These are phyloP conservation scores for Mus caroli DNA, from an alignment of 2,797 vertebrate genomes.

Conservation along the genomic window DNA sequence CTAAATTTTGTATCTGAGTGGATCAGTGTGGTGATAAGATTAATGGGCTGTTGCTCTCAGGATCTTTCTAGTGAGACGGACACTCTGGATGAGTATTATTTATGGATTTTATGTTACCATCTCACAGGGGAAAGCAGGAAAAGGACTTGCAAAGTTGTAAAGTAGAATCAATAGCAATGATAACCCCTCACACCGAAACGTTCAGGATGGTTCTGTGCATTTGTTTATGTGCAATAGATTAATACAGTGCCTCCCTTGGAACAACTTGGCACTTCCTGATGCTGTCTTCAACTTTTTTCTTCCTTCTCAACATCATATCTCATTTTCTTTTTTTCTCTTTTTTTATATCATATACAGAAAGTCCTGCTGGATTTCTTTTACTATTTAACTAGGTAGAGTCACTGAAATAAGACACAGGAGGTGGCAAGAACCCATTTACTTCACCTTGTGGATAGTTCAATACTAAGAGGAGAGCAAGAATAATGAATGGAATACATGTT, in stretches of 20 bases:
- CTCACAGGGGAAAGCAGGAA: conserved; percentile 53
- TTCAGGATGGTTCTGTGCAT: conserved; percentile 36
- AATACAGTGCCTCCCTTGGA: not conserved
- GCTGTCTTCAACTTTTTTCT: not conserved
- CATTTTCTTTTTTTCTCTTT: conserved; percentile 65
- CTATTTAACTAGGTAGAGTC: conserved; percentile 73
- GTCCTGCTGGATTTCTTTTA: conserved; percentile 63
- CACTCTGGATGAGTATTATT: conserved; percentile 58
- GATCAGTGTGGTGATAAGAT: conserved; percentile 20
- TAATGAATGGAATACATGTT: not conserved
- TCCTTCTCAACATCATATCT: conserved; percentile 9
- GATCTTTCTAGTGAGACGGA: conserved; percentile 48
- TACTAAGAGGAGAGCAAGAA: conserved; percentile 71
- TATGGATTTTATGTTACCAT: conserved; percentile 73
- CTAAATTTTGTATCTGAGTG: conserved; percentile 51
- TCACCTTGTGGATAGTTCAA: conserved; percentile 74
- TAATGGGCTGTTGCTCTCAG: conserved; percentile 47
- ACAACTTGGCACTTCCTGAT: not conserved
- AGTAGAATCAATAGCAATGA: conserved; percentile 68
- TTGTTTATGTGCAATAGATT: conserved; percentile 38
- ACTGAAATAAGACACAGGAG: conserved; percentile 58
- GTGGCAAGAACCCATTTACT: conserved; percentile 74
- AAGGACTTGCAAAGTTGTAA: conserved; percentile 60
- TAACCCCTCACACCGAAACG: conserved; percentile 40
- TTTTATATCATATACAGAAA: conserved; percentile 62